Percentiles rank a stretch among this genome's conserved stretches.
phyloP scores from a whole-genome alignment of 2,113 vertebrate species.

The Mystacornis crossleyi region DNA sequence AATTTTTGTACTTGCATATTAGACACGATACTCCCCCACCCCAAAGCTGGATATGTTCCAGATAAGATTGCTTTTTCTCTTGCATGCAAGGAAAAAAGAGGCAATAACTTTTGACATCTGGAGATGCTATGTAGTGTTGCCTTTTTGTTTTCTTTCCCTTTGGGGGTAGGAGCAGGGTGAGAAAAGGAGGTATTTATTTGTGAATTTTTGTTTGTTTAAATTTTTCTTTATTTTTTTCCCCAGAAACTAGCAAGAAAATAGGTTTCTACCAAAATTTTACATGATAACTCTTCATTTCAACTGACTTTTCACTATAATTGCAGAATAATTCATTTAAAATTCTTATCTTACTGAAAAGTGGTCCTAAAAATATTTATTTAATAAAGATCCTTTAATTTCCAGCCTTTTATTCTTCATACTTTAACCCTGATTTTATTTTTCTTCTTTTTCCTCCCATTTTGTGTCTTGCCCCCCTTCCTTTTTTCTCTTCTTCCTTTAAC shows the following conservation, averaged over 20 bases:
- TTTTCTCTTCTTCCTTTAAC: neutral
- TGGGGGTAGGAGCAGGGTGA: rapidly evolving
- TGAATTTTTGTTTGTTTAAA: neutral
- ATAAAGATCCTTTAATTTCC: neutral
- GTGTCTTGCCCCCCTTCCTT: rapidly evolving
- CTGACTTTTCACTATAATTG: neutral
- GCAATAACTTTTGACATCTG: neutral
- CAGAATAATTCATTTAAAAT: neutral
- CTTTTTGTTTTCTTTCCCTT: neutral
- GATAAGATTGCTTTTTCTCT: neutral
- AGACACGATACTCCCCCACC: neutral
- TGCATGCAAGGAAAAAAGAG: neutral
- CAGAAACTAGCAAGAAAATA: neutral
- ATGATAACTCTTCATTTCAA: neutral
- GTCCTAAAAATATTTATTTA: neutral
- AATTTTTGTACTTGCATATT: neutral
- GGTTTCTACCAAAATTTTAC: neutral
- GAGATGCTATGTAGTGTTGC: neutral
- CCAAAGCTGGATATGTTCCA: neutral
- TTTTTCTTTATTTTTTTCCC: rapidly evolving
- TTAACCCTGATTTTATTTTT: neutral
- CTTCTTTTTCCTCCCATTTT: neutral
- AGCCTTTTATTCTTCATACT: neutral
- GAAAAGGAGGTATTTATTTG: neutral
- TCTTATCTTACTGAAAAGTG: neutral